Evolutionary conservation across 2,113 vertebrate species (phyloP), one percentile per base, ranked within the genome.

Genomic region (Psilopogon haemacephalus): DNA sequence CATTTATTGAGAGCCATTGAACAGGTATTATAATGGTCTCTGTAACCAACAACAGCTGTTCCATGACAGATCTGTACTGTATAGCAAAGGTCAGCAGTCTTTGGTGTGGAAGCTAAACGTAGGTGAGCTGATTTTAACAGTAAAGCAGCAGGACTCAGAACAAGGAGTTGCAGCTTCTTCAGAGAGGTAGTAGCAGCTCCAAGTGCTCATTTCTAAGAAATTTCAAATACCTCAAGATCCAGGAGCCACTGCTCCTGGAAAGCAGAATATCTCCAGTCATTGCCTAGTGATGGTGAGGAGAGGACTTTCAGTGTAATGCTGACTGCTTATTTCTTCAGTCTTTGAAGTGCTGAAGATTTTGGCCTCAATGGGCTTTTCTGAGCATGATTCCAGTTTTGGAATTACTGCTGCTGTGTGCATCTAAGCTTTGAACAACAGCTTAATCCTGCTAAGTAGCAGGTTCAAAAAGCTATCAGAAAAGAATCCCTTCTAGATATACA

Each of bases 361-460:
- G 40, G 8, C 6, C 23, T 14, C 10, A 15, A 27, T 63, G 23
- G 63, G 28, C 17, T 77, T 86, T 85, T 67, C 37, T 63, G 76
- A 77, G 9, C 7, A 23, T 40, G 6, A 54, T 83, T 85, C 37
- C 12, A 17, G 0, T 58, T 86, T 73, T 92, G 59, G 63, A 90
- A 35, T 30, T 8, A 15, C 40, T 77, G 8, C n/a, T 5, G 1
- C 23, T 56, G 0, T 20, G 9, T 77, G 56, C 3, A 1, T 27
- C 27, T 5, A 3, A 2, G n/a, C 24, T 76, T 88, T 75, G 62
- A 89, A 50, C 40, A 77, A 40, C 32, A 86, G 27, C 9, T 55
- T n/a, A 63, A 50, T 90, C 40, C 27, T 88, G 32, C 14, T 83
- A 17, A 86, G 24, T 69, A 42, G 30, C 2, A 0, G 20, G 11